Evolutionary conservation across 2,888 invertebrate species (phyloP), one percentile per base, ranked within the genome.

Genomic region (Artemia sp.): DNA sequence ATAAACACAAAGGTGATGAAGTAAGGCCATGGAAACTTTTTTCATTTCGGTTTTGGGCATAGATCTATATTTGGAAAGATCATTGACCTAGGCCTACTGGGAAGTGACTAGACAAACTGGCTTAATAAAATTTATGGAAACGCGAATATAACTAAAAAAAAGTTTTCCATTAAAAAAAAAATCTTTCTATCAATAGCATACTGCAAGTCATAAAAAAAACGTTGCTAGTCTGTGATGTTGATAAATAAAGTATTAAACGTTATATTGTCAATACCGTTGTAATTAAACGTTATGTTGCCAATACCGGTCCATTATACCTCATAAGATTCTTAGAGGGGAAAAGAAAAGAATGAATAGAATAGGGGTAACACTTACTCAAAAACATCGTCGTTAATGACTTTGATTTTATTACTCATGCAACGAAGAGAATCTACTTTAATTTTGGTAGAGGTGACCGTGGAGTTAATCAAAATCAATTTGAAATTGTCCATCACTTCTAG

Each of bases 391-490:
- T 88, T 87, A 77, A 91, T 86, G 78, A 85, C 85, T 79, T 87
- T 85, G 75, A 91, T 83, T 80, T 85, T 85, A 81, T 91, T 90
- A 80, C 88, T 89, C 81, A 89, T 86, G 77, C 91, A 80, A 75
- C 89, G 86, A 73, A 91, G 82, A 71, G 89, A 88, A 79, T 90
- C 89, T 73, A 90, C 83, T 51, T 72, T 70, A 19, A 71, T 72
- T n/a, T 72, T 71, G 73, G 86, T 87, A 76, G 90, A 82, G 72
- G 87, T 87, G 77, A 90, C 90, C 81, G 88, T 87, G 77, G 89
- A 89, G 76, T 88, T 87, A 75, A 50, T 69, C 8, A 67, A 51
- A 24, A 69, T 19, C 51, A 68, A 14, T 19, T 51, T 53, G 12
- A n/a, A 14, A 51, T 14, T 51, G 14, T 90, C 87, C 75, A 91